Evolutionary conservation across 2,888 invertebrate genomes (phyloP), one percentile per base, ranked within the genome.

Genomic region (Scaptomyza parva): DNA sequence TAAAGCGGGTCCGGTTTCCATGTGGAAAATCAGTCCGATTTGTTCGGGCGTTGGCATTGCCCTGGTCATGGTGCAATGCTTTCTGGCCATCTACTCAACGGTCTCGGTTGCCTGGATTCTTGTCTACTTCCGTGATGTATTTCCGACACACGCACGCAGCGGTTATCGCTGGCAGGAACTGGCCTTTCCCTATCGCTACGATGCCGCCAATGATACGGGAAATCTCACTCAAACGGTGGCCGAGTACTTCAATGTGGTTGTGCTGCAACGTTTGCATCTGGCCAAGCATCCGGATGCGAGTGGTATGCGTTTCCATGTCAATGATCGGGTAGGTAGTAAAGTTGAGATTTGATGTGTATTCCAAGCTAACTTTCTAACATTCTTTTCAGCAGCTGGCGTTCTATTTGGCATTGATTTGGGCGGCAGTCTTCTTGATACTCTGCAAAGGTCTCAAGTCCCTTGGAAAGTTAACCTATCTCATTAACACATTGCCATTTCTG

Each of bases 21-120:
- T 97, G 97, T 98, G 97, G 97, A 94, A 94, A 86, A 97, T 97
- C 86, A 97, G 97, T 55, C 98, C 98, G 0, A 94, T 97, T 79
- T 97, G 97, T 90, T 96, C 96, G 92, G 97, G 98, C 3, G 96
- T 97, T 18, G 97, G 97, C 17, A 95, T 97, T 52, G 95, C 97
- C 0, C 91, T 97, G 75, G 93, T 97, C 20, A 91, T 96, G 61
- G 94, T 95, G 6, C 97, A 97, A 90, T 95, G 95, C 5, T 93
- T 96, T 48, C 94, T 97, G 77, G 97, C 97, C 52, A 93, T 97
- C 75, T 97, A 97, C 92, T 97, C 97, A 86, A 95, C 97, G 57
- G 94, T 97, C 30, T 96, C 97, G 3, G 93, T 97, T n/a, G 96
- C 97, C 2, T 98, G 97, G 97, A 94, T 97, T 92, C 95, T 97